Conservation (phyloP, 2,113 vertebrate species). For the Pelobates fuscus region DNA sequence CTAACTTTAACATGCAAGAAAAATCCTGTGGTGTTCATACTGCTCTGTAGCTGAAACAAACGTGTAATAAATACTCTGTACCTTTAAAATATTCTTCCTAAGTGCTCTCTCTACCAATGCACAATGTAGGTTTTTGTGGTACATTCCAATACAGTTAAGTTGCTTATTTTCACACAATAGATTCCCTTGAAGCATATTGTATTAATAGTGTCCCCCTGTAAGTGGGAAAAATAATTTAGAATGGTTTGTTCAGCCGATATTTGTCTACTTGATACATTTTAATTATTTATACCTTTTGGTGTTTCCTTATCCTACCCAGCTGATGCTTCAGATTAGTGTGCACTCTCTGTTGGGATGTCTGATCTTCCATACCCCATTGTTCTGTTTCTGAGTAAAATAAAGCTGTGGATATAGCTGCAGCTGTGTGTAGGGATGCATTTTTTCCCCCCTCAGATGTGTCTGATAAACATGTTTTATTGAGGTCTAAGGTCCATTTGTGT, state of each 20-base stretch:
- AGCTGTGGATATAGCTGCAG: background rate
- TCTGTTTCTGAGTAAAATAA: background rate
- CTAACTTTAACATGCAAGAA: too few relatives aligned
- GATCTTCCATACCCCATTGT: background rate
- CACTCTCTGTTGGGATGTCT: background rate
- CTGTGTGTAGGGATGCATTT: background rate
- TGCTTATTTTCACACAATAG: too few relatives aligned
- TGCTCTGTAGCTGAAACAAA: too few relatives aligned
- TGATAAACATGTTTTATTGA: background rate
- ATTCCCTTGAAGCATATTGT: background rate
- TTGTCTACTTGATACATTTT: background rate
- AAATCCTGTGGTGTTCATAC: too few relatives aligned
- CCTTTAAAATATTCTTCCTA: too few relatives aligned
- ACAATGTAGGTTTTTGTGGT: too few relatives aligned
- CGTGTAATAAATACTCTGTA: too few relatives aligned
- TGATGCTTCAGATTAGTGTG: slow-evolving; percentile 4
- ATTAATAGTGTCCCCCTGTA: background rate
- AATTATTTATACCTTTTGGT: background rate
- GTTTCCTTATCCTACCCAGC: slow-evolving; percentile 11
- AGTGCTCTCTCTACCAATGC: too few relatives aligned
- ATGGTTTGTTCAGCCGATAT: background rate
- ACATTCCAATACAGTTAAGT: too few relatives aligned
- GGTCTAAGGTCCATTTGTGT: too few relatives aligned
- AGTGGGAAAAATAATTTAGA: too few relatives aligned
- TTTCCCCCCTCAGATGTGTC: background rate